phyloP scores from a whole-genome alignment of 2,888 invertebrate genomes.

The Coenonympha arcania region DNA sequence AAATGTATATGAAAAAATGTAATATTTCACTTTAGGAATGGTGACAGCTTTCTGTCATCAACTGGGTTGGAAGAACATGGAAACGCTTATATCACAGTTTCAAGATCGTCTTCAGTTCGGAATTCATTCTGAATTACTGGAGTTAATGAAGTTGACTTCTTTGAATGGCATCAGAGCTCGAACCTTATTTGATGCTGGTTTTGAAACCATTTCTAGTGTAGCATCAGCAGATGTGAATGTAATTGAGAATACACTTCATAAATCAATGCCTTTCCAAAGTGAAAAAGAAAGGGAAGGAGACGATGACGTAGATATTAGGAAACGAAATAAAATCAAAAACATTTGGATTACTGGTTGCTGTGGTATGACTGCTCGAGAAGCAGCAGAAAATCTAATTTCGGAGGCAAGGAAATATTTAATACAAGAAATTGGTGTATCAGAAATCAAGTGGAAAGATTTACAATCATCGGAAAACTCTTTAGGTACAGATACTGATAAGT shows the following conservation, averaged over 20 bases:
- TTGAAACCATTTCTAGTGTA: conserved; percentile 83
- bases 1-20: not conserved
- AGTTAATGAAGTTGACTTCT: conserved; percentile 87
- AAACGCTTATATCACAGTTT: conserved; percentile 91
- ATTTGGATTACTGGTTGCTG: conserved; percentile 86
- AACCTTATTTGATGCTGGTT: conserved; percentile 85
- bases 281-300: conserved; percentile 83
- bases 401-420: conserved; percentile 84
- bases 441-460: conserved; percentile 78
- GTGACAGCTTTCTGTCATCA: conserved; percentile 96
- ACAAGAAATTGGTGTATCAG: conserved; percentile 81
- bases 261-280: conserved; percentile 89
- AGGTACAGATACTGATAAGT: not conserved
- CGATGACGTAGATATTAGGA: conserved; percentile 75
- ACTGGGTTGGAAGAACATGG: conserved; percentile 93
- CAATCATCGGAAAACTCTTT: conserved; percentile 16
- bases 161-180: conserved; percentile 90
- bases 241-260: conserved; percentile 84
- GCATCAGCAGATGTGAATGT: conserved; percentile 80
- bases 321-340: conserved; percentile 79
- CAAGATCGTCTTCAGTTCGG: conserved; percentile 96
- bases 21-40: conserved; percentile 79
- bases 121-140: conserved; percentile 91
- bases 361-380: conserved; percentile 86
- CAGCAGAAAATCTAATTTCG: conserved; percentile 82